Evolutionary conservation across 2,888 invertebrate genomes (phyloP), one percentile per base, ranked within the genome.

Genomic region (Neocrepidodera transversa): DNA sequence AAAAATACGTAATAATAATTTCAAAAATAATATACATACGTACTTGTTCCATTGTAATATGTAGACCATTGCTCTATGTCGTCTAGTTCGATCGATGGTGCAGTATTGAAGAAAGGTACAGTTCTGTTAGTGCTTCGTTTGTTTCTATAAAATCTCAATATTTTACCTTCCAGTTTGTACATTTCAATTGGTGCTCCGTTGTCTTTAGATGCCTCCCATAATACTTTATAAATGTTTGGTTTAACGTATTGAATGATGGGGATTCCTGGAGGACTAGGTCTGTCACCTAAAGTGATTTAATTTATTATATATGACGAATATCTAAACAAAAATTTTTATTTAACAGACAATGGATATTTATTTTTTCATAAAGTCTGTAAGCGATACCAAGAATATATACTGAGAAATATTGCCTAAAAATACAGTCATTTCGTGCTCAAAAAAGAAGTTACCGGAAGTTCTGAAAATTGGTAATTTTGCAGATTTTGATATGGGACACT

Each of bases 41-140:
- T 74, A 88, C 87, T 90, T 45, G 88, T 87, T 66, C 92, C 93
- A 72, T 92, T 93, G 72, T 93, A 92, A 51, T 88, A 84, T 1
- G 83, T 74, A 45, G 79, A 79, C 90, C 90, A 90, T 55, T 82
- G 80, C 36, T 82, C 80, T 63, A 81, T 80, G 2, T 84, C 78
- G 38, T 87, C 87, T 14, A 62, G 8, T 69, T 88, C 88, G 2
- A 83, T 82, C 55, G 80, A 82, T 0, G 83, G 83, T 6, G 82
- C 72, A 54, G 79, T 79, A 14, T 74, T 79, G 16, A 76, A 70
- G 60, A 71, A 77, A 68, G 75, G 79, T 13, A 74, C 73, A 16
- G 77, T 76, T 55, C 77, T 61, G 62, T 78, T 78, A 10, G 74
- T 74, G 59, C 75, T 78, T 36, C 79, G 68, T 67, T 75, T 79